These are phyloP conservation scores for Halcyon badia DNA, from an alignment of 2,797 vertebrate genomes.

Conservation along the genomic window DNA sequence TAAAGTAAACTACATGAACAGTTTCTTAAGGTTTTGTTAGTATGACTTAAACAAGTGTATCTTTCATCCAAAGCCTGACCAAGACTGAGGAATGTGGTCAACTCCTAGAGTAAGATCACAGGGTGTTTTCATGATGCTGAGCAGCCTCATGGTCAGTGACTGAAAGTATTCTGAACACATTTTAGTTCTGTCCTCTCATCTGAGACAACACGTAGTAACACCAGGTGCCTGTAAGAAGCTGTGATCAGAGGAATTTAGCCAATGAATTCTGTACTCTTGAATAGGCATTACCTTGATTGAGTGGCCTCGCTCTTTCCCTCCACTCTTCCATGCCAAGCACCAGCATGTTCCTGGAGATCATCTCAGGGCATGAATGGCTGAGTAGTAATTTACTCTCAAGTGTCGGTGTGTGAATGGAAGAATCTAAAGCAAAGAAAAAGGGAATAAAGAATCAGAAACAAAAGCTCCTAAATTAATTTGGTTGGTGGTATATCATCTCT, in stretches of 20 bases:
- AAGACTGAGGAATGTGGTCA: background rate
- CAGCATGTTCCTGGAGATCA: fast-evolving
- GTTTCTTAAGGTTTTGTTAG: background rate
- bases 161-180: background rate
- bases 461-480: background rate
- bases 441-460: background rate
- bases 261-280: background rate
- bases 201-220: fast-evolving
- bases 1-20: background rate
- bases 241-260: background rate
- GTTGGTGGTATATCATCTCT: background rate
- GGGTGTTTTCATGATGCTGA: background rate
- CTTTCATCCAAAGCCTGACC: background rate
- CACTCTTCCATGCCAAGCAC: background rate
- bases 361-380: background rate
- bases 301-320: background rate
- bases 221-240: background rate
- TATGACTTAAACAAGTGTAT: background rate
- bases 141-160: background rate
- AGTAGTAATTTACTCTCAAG: background rate
- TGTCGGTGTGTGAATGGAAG: background rate
- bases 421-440: background rate
- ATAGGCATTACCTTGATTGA: background rate
- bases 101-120: background rate
- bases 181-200: background rate